Base-by-base conservation (phyloP, 2,888 invertebrate species). In the Scelioninae gen. 1 region DNA sequence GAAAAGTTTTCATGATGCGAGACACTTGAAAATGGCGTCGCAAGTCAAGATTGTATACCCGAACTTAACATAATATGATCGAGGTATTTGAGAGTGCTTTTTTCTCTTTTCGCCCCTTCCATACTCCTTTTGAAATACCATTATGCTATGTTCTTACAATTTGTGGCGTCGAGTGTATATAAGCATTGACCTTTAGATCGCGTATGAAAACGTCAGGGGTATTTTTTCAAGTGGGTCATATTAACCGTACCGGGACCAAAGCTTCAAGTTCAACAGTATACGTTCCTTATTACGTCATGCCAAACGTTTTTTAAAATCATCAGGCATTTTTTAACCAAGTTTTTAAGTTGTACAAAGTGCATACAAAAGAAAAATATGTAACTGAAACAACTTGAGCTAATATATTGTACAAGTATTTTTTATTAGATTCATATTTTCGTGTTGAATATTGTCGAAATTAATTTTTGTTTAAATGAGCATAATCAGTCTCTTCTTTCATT, bases 21-120 rank as follows among this genome's bases (percentile, higher is more conserved):
- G 78, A 84, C 88, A 88, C 89, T 89, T 86, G 86, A 84, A 87
- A 89, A 88, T 89, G 87, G 87, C 88, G 88, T 88, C 87, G 88
- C 86, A 81, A 89, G 89, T 89, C 89, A 89, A 89, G 89, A 89
- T 87, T 87, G 85, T 86, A 85, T 85, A 85, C 63, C 78, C 75
- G 85, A 85, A 77, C 87, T 85, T 85, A 85, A 86, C 85, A 88
- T 89, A 89, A 88, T 88, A 86, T 87, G 87, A 87, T 84, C 87
- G 85, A 83, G 86, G 40, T 31, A 84, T 79, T 82, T 56, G 84
- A 82, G 65, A 68, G 68, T 69, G 68, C 63, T 82, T 78, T 71
- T 77, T 82, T 71, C 49, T 8, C 8, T 34, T 34, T 53, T 69
- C 72, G 51, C 79, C 72, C 78, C 72, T 84, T 66, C 66, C 69